Conservation (phyloP, 2,888 invertebrate genomes). For the Anorthoa munda region DNA sequence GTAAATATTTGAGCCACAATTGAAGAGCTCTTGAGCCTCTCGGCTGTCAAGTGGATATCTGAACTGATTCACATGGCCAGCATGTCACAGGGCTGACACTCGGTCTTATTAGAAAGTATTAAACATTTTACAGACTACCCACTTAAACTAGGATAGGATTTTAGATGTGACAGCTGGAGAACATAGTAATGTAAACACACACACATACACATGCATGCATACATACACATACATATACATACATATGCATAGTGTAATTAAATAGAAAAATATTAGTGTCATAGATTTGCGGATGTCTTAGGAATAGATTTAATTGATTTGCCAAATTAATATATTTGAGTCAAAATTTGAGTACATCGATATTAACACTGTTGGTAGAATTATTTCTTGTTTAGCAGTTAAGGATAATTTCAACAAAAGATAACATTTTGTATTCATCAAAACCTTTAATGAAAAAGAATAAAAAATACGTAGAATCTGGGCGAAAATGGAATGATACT, state of each 20-base stretch:
- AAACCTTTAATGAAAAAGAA: not conserved
- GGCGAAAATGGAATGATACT: no score
- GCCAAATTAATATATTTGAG: conserved; percentile 5
- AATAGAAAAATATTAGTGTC: conserved; percentile 19
- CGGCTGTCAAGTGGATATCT: conserved; percentile 68
- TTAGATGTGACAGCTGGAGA: not conserved
- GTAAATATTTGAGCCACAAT: conserved; percentile 70
- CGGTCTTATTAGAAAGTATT: conserved; percentile 16
- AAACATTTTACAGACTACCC: not conserved
- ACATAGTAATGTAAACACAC: not conserved
- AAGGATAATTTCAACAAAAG: no score
- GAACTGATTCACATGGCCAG: conserved; percentile 72
- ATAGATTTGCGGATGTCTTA: not conserved
- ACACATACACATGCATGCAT: no score
- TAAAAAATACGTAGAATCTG: not conserved
- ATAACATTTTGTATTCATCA: not conserved
- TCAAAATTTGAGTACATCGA: no score
- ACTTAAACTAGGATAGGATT: not conserved
- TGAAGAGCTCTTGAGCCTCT: conserved; percentile 69
- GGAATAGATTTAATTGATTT: conserved; percentile 1
- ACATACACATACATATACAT: no score
- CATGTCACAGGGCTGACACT: conserved; percentile 39
- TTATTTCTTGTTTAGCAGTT: not conserved
- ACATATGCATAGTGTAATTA: not conserved
- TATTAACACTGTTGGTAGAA: no score